phyloP scores from a whole-genome alignment of 2,113 vertebrate species.

The Sapajus apella region DNA sequence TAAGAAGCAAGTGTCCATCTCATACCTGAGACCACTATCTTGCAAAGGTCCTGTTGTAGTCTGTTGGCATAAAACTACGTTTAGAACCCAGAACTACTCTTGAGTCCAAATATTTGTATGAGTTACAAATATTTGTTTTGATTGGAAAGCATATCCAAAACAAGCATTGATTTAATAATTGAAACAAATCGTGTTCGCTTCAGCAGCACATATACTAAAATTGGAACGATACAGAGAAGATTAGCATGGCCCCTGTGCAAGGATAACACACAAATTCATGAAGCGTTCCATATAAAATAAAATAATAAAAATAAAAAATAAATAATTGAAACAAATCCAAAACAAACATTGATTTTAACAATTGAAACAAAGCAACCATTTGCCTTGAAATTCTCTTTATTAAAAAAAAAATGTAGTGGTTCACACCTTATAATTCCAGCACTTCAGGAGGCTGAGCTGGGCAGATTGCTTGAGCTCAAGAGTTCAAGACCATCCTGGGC shows the following conservation, averaged over 20 bases:
- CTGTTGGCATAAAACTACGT: background rate
- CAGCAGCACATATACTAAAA: too few species aligned
- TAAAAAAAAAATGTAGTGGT: background rate
- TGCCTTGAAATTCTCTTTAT: constrained; percentile 40
- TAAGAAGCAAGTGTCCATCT: background rate
- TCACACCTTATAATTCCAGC: too few species aligned
- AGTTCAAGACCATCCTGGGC: too few species aligned
- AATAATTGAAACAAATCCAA: constrained; percentile 15
- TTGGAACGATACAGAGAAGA: too few species aligned
- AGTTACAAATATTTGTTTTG: constrained; percentile 50
- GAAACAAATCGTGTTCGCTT: background rate
- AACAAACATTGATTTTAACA: constrained; percentile 13
- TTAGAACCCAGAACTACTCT: background rate
- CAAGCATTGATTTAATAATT: background rate
- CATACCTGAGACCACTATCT: background rate
- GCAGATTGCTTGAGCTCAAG: too few species aligned
- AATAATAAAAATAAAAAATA: too few species aligned
- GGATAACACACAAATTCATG: too few species aligned
- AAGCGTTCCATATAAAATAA: too few species aligned
- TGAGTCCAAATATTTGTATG: constrained; percentile 32
- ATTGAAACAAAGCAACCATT: constrained; percentile 1
- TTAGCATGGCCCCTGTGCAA: too few species aligned
- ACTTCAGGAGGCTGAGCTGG: too few species aligned
- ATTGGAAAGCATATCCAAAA: constrained; percentile 27
- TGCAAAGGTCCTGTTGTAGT: background rate